phyloP scores from a whole-genome alignment of 2,113 vertebrate genomes.

The Pseudopipra pipra region DNA sequence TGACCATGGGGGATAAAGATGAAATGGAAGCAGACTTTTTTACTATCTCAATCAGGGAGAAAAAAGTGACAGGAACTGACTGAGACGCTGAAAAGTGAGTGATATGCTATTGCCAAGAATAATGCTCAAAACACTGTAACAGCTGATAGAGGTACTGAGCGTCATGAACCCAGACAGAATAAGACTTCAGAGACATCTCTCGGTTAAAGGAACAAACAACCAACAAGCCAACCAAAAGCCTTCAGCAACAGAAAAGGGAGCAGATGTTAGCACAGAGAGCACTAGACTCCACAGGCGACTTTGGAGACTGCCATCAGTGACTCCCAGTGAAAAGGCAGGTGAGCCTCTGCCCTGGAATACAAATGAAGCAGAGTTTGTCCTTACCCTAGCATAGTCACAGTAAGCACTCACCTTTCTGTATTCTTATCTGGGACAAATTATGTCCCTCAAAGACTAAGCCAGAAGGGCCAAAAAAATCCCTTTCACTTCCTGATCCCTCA shows the following conservation, averaged over 20 bases:
- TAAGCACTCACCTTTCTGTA: neutral
- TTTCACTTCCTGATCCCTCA: neutral
- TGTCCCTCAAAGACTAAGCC: neutral
- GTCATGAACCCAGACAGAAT: neutral
- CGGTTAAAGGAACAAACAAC: slow-evolving; percentile 4
- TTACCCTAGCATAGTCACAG: neutral
- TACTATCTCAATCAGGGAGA: slow-evolving; percentile 38
- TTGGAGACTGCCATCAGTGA: neutral
- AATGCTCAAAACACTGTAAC: slow-evolving; percentile 26
- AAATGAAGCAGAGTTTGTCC: neutral
- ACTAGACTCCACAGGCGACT: neutral
- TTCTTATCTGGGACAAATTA: neutral
- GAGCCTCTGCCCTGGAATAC: neutral
- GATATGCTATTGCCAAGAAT: slow-evolving; percentile 54
- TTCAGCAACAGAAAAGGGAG: neutral
- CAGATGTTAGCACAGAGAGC: neutral
- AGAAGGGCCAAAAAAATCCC: neutral
- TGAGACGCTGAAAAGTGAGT: slow-evolving; percentile 25
- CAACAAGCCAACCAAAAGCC: neutral
- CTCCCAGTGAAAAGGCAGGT: neutral
- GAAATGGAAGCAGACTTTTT: slow-evolving; percentile 41
- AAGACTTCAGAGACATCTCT: slow-evolving; percentile 47
- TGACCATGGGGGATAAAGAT: slow-evolving; percentile 27
- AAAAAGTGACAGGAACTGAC: slow-evolving; percentile 51
- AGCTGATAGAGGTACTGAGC: slow-evolving; percentile 50